Percentiles rank a stretch among this genome's conserved stretches.
These are phyloP conservation scores for Tribolium freemani DNA, from an alignment of 2,888 invertebrate species.

Conservation along the genomic window DNA sequence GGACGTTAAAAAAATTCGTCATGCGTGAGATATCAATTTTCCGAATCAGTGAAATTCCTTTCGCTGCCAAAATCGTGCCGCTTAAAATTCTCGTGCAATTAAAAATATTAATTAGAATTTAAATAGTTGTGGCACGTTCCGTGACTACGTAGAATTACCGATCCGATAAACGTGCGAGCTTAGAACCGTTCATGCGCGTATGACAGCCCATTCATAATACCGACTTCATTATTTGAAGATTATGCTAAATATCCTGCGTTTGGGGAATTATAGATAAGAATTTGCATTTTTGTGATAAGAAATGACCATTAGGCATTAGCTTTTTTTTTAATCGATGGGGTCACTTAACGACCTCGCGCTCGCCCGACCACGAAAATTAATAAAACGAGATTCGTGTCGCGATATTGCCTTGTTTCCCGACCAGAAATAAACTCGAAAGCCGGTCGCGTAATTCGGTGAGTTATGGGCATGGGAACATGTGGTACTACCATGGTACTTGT, in stretches of 20 bases:
- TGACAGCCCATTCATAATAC: conserved; percentile 65
- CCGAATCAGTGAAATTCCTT: background rate
- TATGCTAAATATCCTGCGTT: conserved; percentile 62
- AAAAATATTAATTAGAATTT: conserved; percentile 59
- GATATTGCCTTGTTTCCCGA: background rate
- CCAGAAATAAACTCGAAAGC: too few species aligned
- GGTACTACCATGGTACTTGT: too few species aligned
- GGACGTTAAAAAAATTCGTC: too few species aligned
- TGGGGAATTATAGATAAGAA: conserved; percentile 61
- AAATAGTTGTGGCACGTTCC: conserved; percentile 59
- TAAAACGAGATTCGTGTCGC: background rate
- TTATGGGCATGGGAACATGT: too few species aligned
- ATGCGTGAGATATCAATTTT: too few species aligned
- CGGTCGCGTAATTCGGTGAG: too few species aligned
- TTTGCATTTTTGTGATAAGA: conserved; percentile 63
- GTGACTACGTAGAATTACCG: conserved; percentile 59
- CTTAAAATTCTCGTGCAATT: conserved; percentile 1
- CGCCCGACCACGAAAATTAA: background rate
- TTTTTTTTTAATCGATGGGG: background rate
- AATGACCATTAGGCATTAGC: conserved; percentile 59
- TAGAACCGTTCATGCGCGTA: conserved; percentile 57
- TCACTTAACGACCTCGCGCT: background rate
- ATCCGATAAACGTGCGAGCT: conserved; percentile 54
- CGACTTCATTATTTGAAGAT: conserved; percentile 64
- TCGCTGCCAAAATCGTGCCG: background rate